A percentile compares a stretch with the other conserved stretches of the same genome.
phyloP scores from a whole-genome alignment of 1,140 invertebrate genomes.

The Cylas formicarius region DNA sequence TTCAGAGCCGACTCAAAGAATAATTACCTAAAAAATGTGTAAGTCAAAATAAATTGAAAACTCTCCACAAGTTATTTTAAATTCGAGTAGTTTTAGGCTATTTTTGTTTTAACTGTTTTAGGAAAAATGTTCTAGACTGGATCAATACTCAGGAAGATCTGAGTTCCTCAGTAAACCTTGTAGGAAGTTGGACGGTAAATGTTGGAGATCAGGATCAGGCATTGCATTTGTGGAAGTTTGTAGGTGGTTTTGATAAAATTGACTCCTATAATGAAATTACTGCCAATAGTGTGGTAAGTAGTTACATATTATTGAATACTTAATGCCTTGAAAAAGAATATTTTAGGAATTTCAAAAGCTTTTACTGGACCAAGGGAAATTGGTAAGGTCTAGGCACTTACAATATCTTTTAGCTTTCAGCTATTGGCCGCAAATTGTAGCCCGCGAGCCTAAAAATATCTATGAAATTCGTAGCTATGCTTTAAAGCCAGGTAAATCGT shows the following conservation, averaged over 20 bases:
- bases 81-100: constrained; percentile 7
- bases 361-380: constrained; percentile 72
- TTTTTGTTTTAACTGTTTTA: constrained; percentile 42
- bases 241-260: constrained; percentile 83
- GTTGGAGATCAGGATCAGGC: constrained; percentile 98
- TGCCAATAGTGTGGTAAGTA: constrained; percentile 60
- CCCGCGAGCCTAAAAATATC: constrained; percentile 68
- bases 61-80: background rate
- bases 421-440: constrained; percentile 77
- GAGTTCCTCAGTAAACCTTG: constrained; percentile 64
- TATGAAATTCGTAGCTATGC: constrained; percentile 90
- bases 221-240: constrained; percentile 90
- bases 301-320: constrained; percentile 20
- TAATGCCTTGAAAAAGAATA: constrained; percentile 12
- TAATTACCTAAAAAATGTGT: constrained; percentile 87
- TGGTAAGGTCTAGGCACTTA: constrained; percentile 79
- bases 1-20: constrained; percentile 80
- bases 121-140: constrained; percentile 72
- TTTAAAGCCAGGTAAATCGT: constrained; percentile 70
- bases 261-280: constrained; percentile 71
- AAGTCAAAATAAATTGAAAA: constrained; percentile 51
- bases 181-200: constrained; percentile 82
- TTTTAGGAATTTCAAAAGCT: constrained; percentile 70
- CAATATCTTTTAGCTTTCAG: constrained; percentile 89
- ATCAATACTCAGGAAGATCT: constrained; percentile 63